These are phyloP conservation scores for Sylvilagus bachmani DNA, from an alignment of 2,113 vertebrate species.

Conservation along the genomic window DNA sequence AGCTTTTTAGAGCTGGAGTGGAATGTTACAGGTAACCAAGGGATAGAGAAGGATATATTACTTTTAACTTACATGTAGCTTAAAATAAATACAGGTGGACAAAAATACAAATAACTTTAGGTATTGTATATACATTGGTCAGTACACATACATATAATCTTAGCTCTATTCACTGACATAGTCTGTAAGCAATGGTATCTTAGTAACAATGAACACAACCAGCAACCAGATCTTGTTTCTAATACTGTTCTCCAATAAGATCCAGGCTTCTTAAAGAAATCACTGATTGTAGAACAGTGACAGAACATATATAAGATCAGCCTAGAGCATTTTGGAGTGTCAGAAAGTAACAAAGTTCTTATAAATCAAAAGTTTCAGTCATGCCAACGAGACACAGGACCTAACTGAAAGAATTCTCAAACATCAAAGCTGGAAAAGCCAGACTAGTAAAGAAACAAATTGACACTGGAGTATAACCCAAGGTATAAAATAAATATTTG, in stretches of 20 bases:
- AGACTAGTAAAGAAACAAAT: slow-evolving; percentile 1
- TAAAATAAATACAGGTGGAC: neutral
- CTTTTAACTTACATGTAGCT: neutral
- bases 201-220: slow-evolving; percentile 9
- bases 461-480: neutral
- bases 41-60: neutral
- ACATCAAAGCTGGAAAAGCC: neutral
- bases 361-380: neutral
- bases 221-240: neutral
- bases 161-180: neutral
- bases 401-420: neutral
- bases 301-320: neutral
- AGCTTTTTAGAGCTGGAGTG: neutral
- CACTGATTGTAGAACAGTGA: neutral
- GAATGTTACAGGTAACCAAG: neutral
- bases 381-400: neutral
- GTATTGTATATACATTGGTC: neutral
- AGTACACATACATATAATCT: neutral
- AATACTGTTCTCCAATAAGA: neutral
- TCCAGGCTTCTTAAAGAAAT: neutral
- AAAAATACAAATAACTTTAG: neutral
- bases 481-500: neutral
- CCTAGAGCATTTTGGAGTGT: neutral
- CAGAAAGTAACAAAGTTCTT: neutral
- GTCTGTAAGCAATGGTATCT: neutral